Percentiles rank a stretch among this genome's conserved stretches.
These are phyloP conservation scores for Agrypnia vestita DNA, from an alignment of 1,140 invertebrate genomes.

Conservation along the genomic window DNA sequence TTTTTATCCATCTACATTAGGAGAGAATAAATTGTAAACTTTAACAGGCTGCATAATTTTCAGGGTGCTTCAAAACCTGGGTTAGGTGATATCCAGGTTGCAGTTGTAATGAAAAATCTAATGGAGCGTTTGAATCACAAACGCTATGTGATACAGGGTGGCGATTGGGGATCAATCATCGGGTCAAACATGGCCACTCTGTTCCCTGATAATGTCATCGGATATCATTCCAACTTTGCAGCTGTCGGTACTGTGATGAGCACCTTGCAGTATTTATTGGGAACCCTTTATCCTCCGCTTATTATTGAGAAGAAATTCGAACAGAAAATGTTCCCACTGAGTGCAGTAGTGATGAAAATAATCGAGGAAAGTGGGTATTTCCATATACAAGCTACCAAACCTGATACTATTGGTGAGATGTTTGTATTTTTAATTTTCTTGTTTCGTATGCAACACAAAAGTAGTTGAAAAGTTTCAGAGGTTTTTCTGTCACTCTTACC, in stretches of 20 bases:
- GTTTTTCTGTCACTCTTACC: too few species aligned
- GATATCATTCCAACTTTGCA: constrained; percentile 65
- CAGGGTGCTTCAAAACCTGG: constrained; percentile 76
- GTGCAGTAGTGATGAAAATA: constrained; percentile 67
- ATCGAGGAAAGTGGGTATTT: constrained; percentile 86
- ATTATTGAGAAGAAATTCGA: constrained; percentile 75
- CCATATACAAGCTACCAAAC: constrained; percentile 91
- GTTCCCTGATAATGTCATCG: constrained; percentile 80
- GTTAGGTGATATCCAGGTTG: constrained; percentile 77
- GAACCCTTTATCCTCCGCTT: constrained; percentile 66
- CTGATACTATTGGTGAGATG: constrained; percentile 84
- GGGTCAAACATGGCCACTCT: constrained; percentile 76
- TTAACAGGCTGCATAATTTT: constrained; percentile 47
- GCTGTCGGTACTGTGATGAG: constrained; percentile 38
- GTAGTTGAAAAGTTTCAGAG: too few species aligned
- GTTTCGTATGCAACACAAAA: too few species aligned
- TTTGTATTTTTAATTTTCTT: too few species aligned
- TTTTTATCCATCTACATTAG: too few species aligned
- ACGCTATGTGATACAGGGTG: constrained; percentile 88
- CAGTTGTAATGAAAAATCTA: constrained; percentile 85
- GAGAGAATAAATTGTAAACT: too few species aligned
- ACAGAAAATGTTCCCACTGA: constrained; percentile 78
- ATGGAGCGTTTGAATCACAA: constrained; percentile 86
- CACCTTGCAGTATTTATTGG: constrained; percentile 61
- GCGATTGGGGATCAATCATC: constrained; percentile 85